These are phyloP conservation scores for Rousettus madagascariensis DNA, from an alignment of 2,797 vertebrate species.

Conservation along the genomic window DNA sequence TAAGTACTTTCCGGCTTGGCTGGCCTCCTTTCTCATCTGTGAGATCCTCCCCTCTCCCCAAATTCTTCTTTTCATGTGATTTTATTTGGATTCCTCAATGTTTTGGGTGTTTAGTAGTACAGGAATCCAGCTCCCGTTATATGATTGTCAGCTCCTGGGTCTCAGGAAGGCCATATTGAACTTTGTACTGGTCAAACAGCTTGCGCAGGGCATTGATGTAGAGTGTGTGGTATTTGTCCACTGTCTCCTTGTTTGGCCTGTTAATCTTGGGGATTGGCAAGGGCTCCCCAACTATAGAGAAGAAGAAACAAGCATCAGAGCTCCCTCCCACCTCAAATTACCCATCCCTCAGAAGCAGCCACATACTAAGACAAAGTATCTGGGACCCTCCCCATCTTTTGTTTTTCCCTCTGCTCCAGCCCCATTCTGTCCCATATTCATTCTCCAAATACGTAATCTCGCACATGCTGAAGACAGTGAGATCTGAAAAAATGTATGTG, in stretches of 20 bases:
- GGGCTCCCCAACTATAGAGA: constrained; percentile 81
- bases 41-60: neutral
- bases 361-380: neutral
- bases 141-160: constrained; percentile 79
- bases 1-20: neutral
- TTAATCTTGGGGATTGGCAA: constrained; percentile 80
- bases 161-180: constrained; percentile 80
- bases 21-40: neutral
- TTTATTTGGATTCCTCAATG: neutral
- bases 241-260: constrained; percentile 72
- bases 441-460: constrained; percentile 14
- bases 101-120: neutral
- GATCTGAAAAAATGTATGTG: neutral
- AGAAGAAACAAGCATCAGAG: constrained; percentile 26
- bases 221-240: constrained; percentile 83
- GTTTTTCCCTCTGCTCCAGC: neutral
- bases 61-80: neutral
- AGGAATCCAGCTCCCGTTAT: constrained; percentile 54
- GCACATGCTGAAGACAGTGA: neutral
- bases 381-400: neutral
- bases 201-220: constrained; percentile 81
- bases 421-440: neutral
- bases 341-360: neutral
- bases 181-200: constrained; percentile 86
- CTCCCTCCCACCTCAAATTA: neutral